Conservation (phyloP, 2,888 invertebrate genomes). For the Calameuta filiformis region DNA sequence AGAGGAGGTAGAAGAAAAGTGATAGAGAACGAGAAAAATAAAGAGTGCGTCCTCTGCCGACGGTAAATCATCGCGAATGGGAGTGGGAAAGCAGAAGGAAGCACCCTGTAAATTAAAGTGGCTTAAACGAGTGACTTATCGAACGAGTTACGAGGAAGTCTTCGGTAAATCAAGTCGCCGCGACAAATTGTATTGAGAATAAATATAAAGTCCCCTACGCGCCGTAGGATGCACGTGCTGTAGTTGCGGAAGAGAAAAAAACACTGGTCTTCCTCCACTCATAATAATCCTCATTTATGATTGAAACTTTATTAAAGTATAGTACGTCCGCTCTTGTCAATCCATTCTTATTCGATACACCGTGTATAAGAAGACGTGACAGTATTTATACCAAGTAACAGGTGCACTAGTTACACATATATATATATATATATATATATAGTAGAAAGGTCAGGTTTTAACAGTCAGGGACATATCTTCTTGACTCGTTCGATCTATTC, state of each 20-base stretch:
- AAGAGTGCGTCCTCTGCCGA: conserved; percentile 16
- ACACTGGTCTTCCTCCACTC: background rate
- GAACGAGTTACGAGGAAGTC: conserved; percentile 22
- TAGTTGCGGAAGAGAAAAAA: background rate
- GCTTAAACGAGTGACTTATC: conserved; percentile 46
- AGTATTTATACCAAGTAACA: background rate
- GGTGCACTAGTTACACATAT: background rate
- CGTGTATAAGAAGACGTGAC: background rate
- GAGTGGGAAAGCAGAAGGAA: conserved; percentile 32
- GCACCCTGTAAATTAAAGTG: conserved; percentile 49
- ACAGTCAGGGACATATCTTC: background rate
- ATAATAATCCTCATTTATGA: background rate
- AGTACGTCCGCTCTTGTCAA: background rate
- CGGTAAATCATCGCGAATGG: conserved; percentile 4
- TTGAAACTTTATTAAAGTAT: background rate
- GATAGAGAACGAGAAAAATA: conserved; percentile 10
- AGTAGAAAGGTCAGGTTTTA: background rate
- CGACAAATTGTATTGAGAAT: conserved; percentile 48
- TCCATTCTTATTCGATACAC: background rate
- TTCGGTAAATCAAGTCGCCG: conserved; percentile 43
- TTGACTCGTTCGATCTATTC: background rate
- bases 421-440: background rate
- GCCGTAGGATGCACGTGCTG: background rate
- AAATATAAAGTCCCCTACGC: conserved; percentile 1
- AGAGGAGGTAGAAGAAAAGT: background rate